Evolutionary conservation across 2,113 vertebrate species (phyloP).

Genomic region (Tyto alba): DNA sequence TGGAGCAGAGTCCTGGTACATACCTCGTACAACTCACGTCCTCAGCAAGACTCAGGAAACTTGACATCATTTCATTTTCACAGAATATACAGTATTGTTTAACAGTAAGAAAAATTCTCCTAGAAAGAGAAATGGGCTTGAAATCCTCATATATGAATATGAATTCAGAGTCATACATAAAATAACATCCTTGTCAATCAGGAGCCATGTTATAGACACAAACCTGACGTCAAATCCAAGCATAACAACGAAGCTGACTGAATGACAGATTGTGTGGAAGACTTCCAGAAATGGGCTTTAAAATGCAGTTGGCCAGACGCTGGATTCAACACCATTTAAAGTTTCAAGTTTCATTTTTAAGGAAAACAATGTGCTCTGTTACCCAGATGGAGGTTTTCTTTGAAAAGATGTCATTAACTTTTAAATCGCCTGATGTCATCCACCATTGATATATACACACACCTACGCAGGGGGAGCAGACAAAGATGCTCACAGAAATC

Average conservation of each 20-base stretch:
- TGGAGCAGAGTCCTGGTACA: background rate
- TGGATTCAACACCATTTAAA: background rate
- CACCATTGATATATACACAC: background rate
- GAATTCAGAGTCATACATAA: background rate
- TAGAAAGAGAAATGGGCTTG: background rate
- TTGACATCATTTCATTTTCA: background rate
- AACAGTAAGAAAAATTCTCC: background rate
- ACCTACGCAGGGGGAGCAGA: background rate
- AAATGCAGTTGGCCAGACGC: background rate
- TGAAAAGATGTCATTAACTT: background rate
- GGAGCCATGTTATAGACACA: background rate
- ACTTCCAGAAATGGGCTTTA: background rate
- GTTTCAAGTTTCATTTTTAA: background rate
- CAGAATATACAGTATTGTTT: background rate
- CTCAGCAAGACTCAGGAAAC: background rate
- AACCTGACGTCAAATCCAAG: background rate
- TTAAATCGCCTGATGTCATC: background rate
- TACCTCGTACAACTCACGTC: fast-evolving
- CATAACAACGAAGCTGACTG: background rate
- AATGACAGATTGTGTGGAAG: conserved; percentile 1
- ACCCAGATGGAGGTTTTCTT: background rate
- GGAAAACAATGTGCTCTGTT: background rate
- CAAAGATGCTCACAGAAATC: background rate
- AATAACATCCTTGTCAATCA: background rate
- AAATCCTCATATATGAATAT: background rate